These are phyloP conservation scores for Tapirus indicus DNA, from an alignment of 2,797 vertebrate genomes.

Conservation along the genomic window DNA sequence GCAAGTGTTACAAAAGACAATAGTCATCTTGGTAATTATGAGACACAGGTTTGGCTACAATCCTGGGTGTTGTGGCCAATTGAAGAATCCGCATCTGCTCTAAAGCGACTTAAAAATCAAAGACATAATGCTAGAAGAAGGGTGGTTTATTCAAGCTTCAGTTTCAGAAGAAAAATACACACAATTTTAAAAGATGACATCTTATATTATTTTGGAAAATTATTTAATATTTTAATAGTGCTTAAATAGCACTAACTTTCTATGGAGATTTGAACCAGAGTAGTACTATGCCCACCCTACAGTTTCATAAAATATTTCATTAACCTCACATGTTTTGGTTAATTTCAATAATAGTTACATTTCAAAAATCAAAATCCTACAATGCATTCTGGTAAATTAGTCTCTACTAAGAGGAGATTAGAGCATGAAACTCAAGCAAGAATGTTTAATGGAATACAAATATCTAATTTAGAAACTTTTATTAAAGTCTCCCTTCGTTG, in stretches of 20 bases:
- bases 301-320: conserved; percentile 10
- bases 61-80: neutral
- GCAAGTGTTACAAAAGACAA: conserved; percentile 2
- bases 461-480: conserved; percentile 61
- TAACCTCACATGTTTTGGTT: conserved; percentile 19
- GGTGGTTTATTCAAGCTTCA: neutral
- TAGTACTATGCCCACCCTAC: neutral
- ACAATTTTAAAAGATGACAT: neutral
- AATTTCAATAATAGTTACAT: conserved; percentile 69
- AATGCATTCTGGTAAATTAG: conserved; percentile 55
- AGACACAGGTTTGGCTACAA: neutral
- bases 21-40: conserved; percentile 23
- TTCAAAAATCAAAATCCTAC: conserved; percentile 45
- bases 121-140: neutral
- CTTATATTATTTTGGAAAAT: neutral
- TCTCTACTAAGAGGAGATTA: conserved; percentile 30
- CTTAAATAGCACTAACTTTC: neutral
- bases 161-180: neutral
- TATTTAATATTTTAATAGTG: neutral
- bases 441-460: conserved; percentile 64
- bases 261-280: neutral
- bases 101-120: neutral
- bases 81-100: conserved; percentile 25
- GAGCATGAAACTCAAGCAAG: conserved; percentile 49
- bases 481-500: conserved; percentile 44